Conservation (phyloP, 2,797 vertebrate genomes). For the Pteropus rufus region DNA sequence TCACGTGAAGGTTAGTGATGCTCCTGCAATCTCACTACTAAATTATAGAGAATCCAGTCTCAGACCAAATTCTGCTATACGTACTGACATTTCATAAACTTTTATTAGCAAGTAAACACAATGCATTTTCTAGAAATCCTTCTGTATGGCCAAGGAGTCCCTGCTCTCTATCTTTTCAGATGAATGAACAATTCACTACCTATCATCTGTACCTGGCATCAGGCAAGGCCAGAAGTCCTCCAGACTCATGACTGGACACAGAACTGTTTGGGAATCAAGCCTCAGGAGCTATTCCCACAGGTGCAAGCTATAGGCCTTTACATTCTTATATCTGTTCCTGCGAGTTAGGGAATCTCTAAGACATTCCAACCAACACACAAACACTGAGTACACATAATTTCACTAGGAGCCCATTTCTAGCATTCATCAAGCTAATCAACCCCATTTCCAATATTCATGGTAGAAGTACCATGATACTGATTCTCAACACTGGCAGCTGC, state of each 20-base stretch:
- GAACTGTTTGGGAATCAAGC: not conserved
- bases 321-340: not conserved
- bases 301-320: no score
- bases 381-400: not conserved
- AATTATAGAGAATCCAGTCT: not conserved
- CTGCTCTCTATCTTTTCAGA: not conserved
- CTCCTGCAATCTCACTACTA: not conserved
- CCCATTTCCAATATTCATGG: not conserved
- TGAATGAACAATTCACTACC: not conserved
- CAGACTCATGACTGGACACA: not conserved
- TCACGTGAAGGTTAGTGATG: not conserved
- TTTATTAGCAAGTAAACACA: not conserved
- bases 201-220: not conserved
- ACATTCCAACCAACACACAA: not conserved
- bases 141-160: not conserved
- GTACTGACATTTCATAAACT: not conserved
- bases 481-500: not conserved
- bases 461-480: not conserved
- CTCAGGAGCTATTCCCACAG: not conserved
- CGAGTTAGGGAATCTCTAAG: not conserved
- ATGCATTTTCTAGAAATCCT: not conserved
- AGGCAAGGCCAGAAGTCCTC: not conserved
- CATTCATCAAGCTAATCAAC: not conserved
- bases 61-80: not conserved
- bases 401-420: not conserved